phyloP scores from a whole-genome alignment of 2,888 invertebrate species.

The Cactoblastis cactorum region DNA sequence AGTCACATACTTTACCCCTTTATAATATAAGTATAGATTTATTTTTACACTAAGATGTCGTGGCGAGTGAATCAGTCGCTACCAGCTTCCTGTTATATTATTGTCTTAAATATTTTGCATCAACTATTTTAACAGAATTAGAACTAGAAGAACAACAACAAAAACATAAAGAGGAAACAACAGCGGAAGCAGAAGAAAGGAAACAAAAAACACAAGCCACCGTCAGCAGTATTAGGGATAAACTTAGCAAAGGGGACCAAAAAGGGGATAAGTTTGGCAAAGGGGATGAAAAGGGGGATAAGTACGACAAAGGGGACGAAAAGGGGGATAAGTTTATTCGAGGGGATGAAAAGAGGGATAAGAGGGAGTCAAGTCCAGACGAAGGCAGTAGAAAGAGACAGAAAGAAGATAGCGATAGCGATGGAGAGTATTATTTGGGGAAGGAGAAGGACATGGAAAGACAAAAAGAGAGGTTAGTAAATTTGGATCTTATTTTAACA shows the following conservation, averaged over 20 bases:
- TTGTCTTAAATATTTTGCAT: no score
- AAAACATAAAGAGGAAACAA: conserved; percentile 32
- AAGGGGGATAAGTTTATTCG: conserved; percentile 56
- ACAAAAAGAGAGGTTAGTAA: conserved; percentile 76
- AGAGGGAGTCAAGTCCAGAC: conserved; percentile 53
- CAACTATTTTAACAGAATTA: conserved; percentile 51
- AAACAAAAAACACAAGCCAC: conserved; percentile 50
- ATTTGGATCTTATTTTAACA: no score
- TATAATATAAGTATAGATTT: no score
- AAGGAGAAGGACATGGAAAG: conserved; percentile 80
- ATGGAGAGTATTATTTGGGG: conserved; percentile 80
- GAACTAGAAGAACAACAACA: conserved; percentile 53
- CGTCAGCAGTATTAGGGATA: conserved; percentile 61
- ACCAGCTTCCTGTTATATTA: no score
- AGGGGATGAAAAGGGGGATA: conserved; percentile 45
- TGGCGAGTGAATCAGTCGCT: no score
- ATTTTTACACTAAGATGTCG: no score
- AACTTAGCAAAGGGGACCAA: conserved; percentile 30
- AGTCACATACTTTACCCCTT: no score
- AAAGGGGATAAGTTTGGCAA: conserved; percentile 27
- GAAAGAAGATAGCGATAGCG: conserved; percentile 37
- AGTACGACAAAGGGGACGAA: conserved; percentile 41
- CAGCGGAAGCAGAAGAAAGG: conserved; percentile 41
- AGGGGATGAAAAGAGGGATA: conserved; percentile 23
- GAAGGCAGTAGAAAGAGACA: conserved; percentile 36